Base-by-base conservation (phyloP, 2,113 vertebrate species). In the Paratilapia polleni region DNA sequence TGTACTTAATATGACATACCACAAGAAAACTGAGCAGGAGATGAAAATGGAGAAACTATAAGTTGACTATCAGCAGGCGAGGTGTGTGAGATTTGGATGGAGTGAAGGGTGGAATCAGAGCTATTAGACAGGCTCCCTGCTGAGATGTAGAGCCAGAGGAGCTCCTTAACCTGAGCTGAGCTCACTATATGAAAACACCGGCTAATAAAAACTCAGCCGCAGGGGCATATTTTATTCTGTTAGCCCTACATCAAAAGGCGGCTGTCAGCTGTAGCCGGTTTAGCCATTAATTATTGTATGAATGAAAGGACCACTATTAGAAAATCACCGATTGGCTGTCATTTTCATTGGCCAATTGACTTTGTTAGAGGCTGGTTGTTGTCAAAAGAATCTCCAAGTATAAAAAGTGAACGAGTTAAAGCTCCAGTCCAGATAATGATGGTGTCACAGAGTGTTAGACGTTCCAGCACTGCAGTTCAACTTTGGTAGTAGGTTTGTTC, bases 201-300 rank as follows among this genome's bases (percentile, higher is more conserved):
- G 76, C 56, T 78, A 73, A 77, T 84, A 87, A 89, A 92, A 86
- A 80, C 38, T 63, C 26, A 56, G 78, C 85, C 73, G 11, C 54
- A 26, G 52, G 70, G 73, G 43, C 36, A 64, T 58, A 81, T 86
- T 86, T 78, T 79, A 76, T 75, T 74, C 47, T 75, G 43, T 79
- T 78, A 85, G 80, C 64, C 75, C 36, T 24, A 75, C 77, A 83
- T 88, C 81, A 85, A 90, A 86, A 63, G 14, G 28, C 54, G 49
- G 62, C 86, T 83, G 77, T 88, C 83, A 80, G 82, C 82, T 84
- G 49, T 52, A 14, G 80, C 87, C 52, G 34, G 47, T 85, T 90
- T 66, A 80, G 70, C 60, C 36, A 85, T 84, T 90, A 85, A 91
- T 92, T 91, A 89, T 57, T 66, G 59, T 12, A 26, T 12, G 34